Evolutionary conservation across 2,797 vertebrate genomes (phyloP), one percentile per base, ranked within the genome.

Genomic region (Muraenolepis orangiensis): DNA sequence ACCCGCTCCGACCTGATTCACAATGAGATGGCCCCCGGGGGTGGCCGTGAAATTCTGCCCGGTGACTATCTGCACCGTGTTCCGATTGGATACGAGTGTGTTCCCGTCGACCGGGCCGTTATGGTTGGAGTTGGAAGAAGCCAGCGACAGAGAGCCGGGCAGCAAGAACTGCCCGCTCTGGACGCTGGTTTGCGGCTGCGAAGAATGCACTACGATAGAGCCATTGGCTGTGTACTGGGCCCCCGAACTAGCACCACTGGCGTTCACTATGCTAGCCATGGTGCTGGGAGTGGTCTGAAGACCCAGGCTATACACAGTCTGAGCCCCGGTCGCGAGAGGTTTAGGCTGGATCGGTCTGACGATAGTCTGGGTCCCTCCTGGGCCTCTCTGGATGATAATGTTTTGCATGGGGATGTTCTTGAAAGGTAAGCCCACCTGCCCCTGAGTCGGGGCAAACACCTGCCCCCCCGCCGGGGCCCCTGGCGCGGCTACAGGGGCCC

Each of bases 371-470:
- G 96, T 81, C 66, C 90, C 96, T 61, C 95, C 94, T 16, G 96
- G 96, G 77, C 96, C 96, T 88, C 97, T 95, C 77, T 99, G 98
- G 84, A 99, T 97, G 81, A 99, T 99, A 87, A 99, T 97, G 86
- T 99, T 99, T 88, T 99, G 97, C 80, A 99, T 94, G 69, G 97
- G 97, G 87, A 99, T 94, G 6, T 96, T 98, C 90, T 96, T 99
- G 87, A 98, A 98, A 6, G 97, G 97, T 88, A 98, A 92, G 0
- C 96, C 95, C 23, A 97, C 93, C 11, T 96, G 96, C 76, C 94
- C 94, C 90, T 95, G 94, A 3, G 95, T 92, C 14, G 95, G 96
- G 78, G 95, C 93, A 81, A 95, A 96, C 78, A 96, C 93, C 80
- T 96, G 95, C 40, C 93, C 94, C 74, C 94, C 78, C 89, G 94